phyloP scores from a whole-genome alignment of 92 coral and sea anemone species.

The Palythoa grandis region DNA sequence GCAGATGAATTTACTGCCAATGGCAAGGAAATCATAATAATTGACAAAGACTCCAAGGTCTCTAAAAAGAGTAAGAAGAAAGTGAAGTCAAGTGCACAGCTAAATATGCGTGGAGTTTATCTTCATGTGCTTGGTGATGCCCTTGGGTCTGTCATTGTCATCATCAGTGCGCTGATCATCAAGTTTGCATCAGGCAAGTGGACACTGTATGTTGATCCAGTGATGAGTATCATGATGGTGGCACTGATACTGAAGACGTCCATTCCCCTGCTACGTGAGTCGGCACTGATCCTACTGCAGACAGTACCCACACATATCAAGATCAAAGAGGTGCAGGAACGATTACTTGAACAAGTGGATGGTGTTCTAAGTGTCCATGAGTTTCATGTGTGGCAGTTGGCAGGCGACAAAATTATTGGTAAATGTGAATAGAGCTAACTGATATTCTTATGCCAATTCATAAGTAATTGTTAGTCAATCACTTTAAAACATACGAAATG shows the following conservation, averaged over 20 bases:
- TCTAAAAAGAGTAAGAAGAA: conserved; percentile 24
- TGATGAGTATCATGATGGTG: conserved; percentile 92
- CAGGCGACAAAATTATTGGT: conserved; percentile 97
- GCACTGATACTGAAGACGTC: conserved; percentile 87
- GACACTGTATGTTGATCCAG: conserved; percentile 94
- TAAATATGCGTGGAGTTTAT: conserved; percentile 97
- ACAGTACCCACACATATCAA: conserved; percentile 98
- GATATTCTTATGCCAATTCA: background rate
- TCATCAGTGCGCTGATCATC: conserved; percentile 88
- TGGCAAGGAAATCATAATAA: conserved; percentile 29
- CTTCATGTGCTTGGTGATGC: conserved; percentile 98
- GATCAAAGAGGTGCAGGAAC: conserved; percentile 90
- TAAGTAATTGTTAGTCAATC: too few species aligned
- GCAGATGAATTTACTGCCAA: conserved; percentile 11
- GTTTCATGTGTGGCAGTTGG: conserved; percentile 99
- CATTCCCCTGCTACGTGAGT: conserved; percentile 90
- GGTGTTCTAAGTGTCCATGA: conserved; percentile 96
- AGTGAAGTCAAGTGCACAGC: conserved; percentile 81
- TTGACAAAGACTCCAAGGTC: background rate
- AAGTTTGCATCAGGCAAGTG: conserved; percentile 89
- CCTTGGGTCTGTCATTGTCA: conserved; percentile 92
- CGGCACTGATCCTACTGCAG: conserved; percentile 91
- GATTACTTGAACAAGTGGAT: conserved; percentile 86
- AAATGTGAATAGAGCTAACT: background rate
- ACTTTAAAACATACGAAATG: too few species aligned